Percentiles rank a stretch among this genome's conserved stretches.
Conservation (phyloP, 2,113 vertebrate species). For the Elachura formosa region DNA sequence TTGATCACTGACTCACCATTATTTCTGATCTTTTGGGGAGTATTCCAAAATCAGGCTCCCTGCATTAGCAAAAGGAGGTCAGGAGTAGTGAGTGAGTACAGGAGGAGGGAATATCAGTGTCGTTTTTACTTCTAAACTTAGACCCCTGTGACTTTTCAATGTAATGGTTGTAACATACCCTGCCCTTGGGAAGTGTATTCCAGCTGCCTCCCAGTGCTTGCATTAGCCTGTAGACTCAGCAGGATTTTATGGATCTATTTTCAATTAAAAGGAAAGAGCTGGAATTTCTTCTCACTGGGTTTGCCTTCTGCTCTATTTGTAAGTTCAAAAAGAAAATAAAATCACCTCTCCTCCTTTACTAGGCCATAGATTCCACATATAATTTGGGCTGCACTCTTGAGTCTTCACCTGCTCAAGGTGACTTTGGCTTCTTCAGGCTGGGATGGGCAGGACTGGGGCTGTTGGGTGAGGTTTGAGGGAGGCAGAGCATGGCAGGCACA, state of each 20-base stretch:
- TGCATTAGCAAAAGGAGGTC: neutral
- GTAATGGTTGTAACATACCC: neutral
- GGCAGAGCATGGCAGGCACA: rapidly evolving
- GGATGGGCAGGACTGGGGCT: neutral
- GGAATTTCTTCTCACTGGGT: neutral
- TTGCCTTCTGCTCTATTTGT: neutral
- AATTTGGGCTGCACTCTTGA: neutral
- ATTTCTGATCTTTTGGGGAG: neutral
- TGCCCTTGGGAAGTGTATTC: neutral
- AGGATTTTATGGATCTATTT: neutral
- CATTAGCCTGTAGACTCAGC: neutral
- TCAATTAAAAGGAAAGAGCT: neutral
- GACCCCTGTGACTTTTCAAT: neutral
- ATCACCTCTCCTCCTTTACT: neutral
- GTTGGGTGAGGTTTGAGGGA: neutral
- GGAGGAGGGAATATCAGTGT: neutral
- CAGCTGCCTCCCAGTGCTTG: neutral
- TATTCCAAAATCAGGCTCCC: neutral
- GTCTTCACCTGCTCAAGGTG: neutral
- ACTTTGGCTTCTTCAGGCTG: neutral
- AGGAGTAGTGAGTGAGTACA: neutral
- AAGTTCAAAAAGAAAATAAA: neutral
- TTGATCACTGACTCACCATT: neutral
- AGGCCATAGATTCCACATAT: neutral
- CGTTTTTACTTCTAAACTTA: neutral